Conservation (phyloP, 2,888 invertebrate species). For the Xestia ashworthii region DNA sequence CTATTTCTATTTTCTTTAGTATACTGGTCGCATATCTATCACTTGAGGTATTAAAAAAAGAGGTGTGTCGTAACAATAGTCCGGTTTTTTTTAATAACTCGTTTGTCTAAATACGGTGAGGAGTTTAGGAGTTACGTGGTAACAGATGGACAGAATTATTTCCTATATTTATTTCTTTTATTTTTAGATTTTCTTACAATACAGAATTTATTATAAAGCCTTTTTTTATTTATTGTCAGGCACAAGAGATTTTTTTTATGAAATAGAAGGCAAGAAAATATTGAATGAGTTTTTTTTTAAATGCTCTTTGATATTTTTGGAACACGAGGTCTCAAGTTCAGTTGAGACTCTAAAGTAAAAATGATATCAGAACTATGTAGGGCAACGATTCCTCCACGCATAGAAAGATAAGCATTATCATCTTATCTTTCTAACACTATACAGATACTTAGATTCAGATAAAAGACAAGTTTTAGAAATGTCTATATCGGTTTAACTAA, state of each 20-base stretch:
- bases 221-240: no score
- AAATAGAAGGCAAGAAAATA: background rate
- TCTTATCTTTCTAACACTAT: conserved; percentile 33
- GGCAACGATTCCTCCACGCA: conserved; percentile 22
- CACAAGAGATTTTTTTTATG: background rate
- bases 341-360: background rate
- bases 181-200: no score
- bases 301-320: background rate
- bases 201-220: no score
- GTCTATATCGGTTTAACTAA: background rate
- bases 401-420: conserved; percentile 46
- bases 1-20: conserved; percentile 1
- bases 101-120: background rate
- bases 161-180: no score
- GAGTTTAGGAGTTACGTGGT: background rate
- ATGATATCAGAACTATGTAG: conserved; percentile 34
- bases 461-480: conserved; percentile 37
- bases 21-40: background rate
- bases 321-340: background rate
- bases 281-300: background rate
- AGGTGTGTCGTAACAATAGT: background rate
- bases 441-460: conserved; percentile 19
- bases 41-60: background rate
- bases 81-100: background rate
- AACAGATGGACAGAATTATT: background rate